Evolutionary conservation across 2,797 vertebrate genomes (phyloP).

Genomic region (Halcyon badia): DNA sequence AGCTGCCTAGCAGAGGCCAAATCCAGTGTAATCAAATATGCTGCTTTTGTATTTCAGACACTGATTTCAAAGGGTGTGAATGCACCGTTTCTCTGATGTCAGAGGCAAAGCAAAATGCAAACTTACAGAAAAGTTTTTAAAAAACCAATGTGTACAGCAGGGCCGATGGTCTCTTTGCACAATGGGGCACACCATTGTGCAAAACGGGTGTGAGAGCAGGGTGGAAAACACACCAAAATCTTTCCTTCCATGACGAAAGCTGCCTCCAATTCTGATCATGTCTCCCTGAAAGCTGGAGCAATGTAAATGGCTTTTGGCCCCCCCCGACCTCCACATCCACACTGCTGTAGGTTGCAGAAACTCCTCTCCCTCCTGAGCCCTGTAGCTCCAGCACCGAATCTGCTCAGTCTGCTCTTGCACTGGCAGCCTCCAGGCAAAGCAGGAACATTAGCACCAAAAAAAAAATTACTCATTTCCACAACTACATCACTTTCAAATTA

Average conservation of each 20-base stretch:
- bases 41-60: background rate
- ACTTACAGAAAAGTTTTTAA: background rate
- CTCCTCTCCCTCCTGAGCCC: background rate
- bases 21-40: background rate
- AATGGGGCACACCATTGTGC: background rate
- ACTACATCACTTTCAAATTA: background rate
- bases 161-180: background rate
- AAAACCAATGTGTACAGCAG: background rate
- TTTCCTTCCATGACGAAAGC: background rate
- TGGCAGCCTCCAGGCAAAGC: background rate
- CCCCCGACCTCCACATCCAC: background rate
- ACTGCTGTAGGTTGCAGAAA: too few relatives aligned
- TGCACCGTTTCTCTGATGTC: background rate
- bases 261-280: background rate
- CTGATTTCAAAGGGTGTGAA: slow-evolving; percentile 30
- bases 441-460: background rate
- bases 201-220: fast-evolving
- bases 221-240: background rate
- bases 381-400: background rate
- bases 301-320: background rate
- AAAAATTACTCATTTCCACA: background rate
- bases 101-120: slow-evolving; percentile 12
- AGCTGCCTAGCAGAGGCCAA: background rate
- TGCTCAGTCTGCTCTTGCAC: background rate
- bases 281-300: background rate